Evolutionary conservation across 2,888 invertebrate species (phyloP), one percentile per base, ranked within the genome.

Genomic region (Acanthosoma haemorrhoidale): DNA sequence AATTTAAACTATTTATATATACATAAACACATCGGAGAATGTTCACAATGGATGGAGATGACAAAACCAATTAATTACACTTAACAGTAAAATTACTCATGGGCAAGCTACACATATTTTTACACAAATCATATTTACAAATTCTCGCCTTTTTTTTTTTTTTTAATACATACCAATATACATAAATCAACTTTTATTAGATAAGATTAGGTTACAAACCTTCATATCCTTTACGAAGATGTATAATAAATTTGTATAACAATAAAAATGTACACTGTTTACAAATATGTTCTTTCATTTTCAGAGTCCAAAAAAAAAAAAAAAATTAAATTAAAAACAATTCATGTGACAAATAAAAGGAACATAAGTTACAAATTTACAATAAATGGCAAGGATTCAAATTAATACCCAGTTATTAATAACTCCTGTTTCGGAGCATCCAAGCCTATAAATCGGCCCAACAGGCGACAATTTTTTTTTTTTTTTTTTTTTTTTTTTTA

Each of bases 41-140:
- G 68, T 68, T 68, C 68, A 68, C 68, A 68, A 68, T 68, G 59
- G 68, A 68, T 67, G 57, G 57, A 67, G 57, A 64, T 39, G 21
- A 61, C 38, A 41, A 64, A 15, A 36, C 25, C 11, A n/a, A 15
- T 61, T 51, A 21, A 18, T 51, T 51, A 51, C 51, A 51, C 25
- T 51, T 25, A 51, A 51, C 25, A 51, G 51, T 51, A 51, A 51
- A 51, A 51, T 51, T 51, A 51, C 29, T 51, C 29, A n/a, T 25
- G 51, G 51, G 51, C 51, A 51, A 51, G 51, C 25, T 51, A 25
- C 11, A 39, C 21, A 39, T 34, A 64, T 64, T 51, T 64, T 29
- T 29, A 34, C 34, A 60, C 60, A 32, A 31, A 31, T 31, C 59
- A 31, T 59, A 34, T 60, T 34, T 60, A 60, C 60, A 60, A 4